A percentile compares a stretch with the other conserved stretches of the same genome.
These are phyloP conservation scores for Arrhamphus sclerolepis DNA, from an alignment of 2,797 vertebrate species.

Conservation along the genomic window DNA sequence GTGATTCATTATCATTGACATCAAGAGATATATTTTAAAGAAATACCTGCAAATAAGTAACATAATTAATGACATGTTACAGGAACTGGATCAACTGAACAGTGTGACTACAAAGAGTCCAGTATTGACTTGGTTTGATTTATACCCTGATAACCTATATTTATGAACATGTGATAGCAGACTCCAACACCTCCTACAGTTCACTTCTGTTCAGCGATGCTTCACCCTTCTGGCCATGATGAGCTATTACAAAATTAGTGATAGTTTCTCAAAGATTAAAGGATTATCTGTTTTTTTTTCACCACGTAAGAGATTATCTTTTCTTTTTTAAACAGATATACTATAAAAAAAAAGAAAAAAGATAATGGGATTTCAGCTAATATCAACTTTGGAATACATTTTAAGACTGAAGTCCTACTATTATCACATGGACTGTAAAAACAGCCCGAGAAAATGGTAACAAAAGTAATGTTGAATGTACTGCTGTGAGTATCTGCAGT, in stretches of 20 bases:
- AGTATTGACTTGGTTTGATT: slow-evolving; percentile 7
- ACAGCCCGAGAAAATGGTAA: too few relatives aligned
- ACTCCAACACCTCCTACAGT: background rate
- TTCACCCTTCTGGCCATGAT: slow-evolving; percentile 51
- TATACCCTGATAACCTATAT: slow-evolving; percentile 9
- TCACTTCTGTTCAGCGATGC: slow-evolving; percentile 45
- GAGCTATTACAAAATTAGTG: slow-evolving; percentile 35
- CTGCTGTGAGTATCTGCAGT: background rate
- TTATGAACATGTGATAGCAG: slow-evolving; percentile 31
- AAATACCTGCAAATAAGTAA: too few relatives aligned
- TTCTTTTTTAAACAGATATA: too few relatives aligned
- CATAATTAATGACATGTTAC: too few relatives aligned
- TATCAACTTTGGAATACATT: background rate
- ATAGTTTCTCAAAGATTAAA: background rate
- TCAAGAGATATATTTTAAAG: too few relatives aligned
- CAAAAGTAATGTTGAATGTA: too few relatives aligned
- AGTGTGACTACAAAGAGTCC: background rate
- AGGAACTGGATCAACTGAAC: background rate
- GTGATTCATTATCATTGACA: too few relatives aligned
- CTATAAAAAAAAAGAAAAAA: background rate
- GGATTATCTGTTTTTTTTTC: background rate
- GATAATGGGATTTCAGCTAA: background rate
- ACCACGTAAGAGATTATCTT: too few relatives aligned
- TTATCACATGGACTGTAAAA: background rate
- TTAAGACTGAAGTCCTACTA: background rate